These are phyloP conservation scores for Philopotamus ludificatus DNA, from an alignment of 1,140 invertebrate genomes.

Conservation along the genomic window DNA sequence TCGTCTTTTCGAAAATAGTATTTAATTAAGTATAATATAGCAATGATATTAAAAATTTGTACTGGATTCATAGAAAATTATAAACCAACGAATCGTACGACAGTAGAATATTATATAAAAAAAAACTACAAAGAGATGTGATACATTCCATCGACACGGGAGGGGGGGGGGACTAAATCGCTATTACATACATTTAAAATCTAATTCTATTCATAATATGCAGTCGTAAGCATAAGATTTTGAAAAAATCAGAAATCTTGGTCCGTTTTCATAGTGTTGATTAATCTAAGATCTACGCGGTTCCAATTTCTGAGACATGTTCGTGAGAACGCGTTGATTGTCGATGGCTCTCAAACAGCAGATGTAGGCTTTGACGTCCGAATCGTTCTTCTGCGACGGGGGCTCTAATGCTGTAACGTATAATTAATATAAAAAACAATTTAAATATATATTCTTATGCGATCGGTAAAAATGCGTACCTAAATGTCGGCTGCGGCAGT, in stretches of 20 bases:
- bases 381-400: constrained; percentile 67
- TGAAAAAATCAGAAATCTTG: constrained; percentile 24
- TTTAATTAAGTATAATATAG: no score
- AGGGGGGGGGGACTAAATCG: not conserved
- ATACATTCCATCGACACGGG: no score
- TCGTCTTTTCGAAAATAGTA: no score
- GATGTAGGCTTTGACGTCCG: constrained; percentile 65
- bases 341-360: constrained; percentile 73
- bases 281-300: constrained; percentile 48
- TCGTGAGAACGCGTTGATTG: constrained; percentile 73
- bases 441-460: not conserved
- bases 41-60: no score
- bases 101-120: no score
- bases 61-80: no score
- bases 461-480: constrained; percentile 50
- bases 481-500: constrained; percentile 69
- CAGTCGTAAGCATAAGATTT: constrained; percentile 18
- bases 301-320: constrained; percentile 71
- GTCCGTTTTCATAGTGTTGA: constrained; percentile 17
- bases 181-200: not conserved
- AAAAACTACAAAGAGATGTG: no score
- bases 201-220: not conserved
- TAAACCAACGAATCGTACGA: no score
- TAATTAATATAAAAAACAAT: not conserved
- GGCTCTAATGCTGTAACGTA: constrained; percentile 59